Evolutionary conservation across 1,140 invertebrate genomes (phyloP), one percentile per base, ranked within the genome.

Genomic region (Diploscapter pachys): DNA sequence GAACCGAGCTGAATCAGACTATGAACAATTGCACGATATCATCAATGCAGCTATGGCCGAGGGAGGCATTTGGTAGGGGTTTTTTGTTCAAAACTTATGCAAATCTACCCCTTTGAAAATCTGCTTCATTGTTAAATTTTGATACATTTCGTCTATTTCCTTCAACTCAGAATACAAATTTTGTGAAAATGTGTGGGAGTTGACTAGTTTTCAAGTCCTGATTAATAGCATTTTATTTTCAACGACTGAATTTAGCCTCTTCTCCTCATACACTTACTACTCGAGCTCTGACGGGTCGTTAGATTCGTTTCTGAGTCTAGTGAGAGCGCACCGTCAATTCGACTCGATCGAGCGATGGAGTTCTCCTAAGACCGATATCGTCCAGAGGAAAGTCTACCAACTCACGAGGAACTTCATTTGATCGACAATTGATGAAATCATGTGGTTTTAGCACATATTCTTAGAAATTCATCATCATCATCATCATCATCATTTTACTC

Each of bases 191-290:
- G 31, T 31, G 31, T 31, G 31, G 1, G 1, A 31, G 0, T 31
- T 31, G 0, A 31, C 31, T 31, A 31, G 31, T 31, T 59, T 59
- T 31, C 9, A 59, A 59, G 9, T 31, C 31, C 31, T 31, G 31
- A 1, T 1, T 31, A 31, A 31, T 31, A 31, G 31, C 31, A 31
- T 31, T 31, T 71, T 31, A 31, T 1, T 1, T 31, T 1, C 31
- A 31, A 31, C 31, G 31, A 31, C 1, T 31, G 31, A 31, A 31
- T 31, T 31, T 76, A 83, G 82, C 48, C 68, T 83, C 59, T 77
- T 83, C 79, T 85, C 81, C n/a, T 74, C 78, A 48, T 77, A 77
- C 11, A 68, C 83, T 9, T 74, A 81, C 77, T 83, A 83, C 56
- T 31, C 63, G 13, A 61, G 72, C 4, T 81, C 77, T 52, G 72